phyloP scores from a whole-genome alignment of 2,113 vertebrate genomes.

The Cyprinus carpio region DNA sequence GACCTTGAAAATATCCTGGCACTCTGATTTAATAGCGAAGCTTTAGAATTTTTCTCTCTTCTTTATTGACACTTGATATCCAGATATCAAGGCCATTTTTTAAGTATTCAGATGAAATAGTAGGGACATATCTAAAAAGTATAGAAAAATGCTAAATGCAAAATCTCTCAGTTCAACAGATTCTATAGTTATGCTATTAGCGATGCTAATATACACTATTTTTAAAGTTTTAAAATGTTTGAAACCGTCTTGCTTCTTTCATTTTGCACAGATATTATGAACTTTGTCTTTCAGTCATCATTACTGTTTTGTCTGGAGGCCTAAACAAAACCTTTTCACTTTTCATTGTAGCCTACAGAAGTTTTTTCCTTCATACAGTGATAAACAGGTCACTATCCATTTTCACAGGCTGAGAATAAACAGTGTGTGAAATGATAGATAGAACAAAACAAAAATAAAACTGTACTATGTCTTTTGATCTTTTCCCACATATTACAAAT shows the following conservation, averaged over 20 bases:
- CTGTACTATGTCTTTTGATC: constrained; percentile 3
- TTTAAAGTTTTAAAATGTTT: neutral
- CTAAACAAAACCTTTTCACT: constrained; percentile 15
- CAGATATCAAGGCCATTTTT: constrained; percentile 1
- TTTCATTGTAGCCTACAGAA: neutral
- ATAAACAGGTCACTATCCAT: neutral
- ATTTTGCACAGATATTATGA: neutral
- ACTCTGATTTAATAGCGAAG: constrained; percentile 4
- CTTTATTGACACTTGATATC: constrained; percentile 11
- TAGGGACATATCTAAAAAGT: neutral
- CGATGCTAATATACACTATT: neutral
- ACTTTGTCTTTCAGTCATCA: neutral
- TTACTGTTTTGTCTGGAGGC: neutral
- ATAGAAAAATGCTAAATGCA: neutral
- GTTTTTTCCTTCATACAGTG: neutral
- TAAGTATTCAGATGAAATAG: neutral
- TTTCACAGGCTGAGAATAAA: constrained; percentile 3
- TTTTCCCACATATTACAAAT: constrained; percentile 14
- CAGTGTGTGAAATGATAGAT: neutral
- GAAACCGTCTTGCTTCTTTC: neutral
- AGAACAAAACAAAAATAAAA: neutral
- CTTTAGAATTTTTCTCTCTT: neutral
- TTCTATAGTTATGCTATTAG: neutral
- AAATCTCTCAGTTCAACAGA: neutral
- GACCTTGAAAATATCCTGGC: constrained; percentile 33